Evolutionary conservation across 1,140 invertebrate species (phyloP).

Genomic region (Melanaphis sacchari): DNA sequence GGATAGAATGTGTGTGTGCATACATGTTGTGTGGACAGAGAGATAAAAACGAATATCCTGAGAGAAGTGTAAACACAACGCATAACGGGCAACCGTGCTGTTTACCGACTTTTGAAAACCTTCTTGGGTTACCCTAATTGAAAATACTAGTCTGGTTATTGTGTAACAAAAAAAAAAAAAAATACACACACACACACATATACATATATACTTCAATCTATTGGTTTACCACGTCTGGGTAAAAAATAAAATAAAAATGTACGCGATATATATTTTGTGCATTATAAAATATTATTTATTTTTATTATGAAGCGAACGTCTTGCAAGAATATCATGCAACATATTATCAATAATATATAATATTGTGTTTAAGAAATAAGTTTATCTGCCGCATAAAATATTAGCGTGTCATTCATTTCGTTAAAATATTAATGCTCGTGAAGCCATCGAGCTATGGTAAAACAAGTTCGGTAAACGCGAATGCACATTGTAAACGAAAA

Average conservation of each 20-base stretch:
- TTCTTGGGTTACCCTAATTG: slow-evolving; percentile 50
- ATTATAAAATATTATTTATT: not conserved
- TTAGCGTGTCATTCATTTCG: not conserved
- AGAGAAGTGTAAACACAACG: slow-evolving; percentile 35
- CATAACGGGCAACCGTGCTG: slow-evolving; percentile 29
- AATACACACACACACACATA: not conserved
- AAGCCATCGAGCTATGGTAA: not conserved
- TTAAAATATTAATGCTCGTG: slow-evolving; percentile 7
- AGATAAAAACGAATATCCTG: slow-evolving; percentile 42
- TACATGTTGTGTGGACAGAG: slow-evolving; percentile 37
- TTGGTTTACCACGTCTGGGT: not conserved
- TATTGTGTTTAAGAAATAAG: not conserved
- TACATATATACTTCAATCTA: not conserved
- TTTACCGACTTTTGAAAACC: slow-evolving; percentile 50
- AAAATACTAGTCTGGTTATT: slow-evolving; percentile 39
- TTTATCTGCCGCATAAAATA: slow-evolving; percentile 15
- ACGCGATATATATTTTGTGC: not conserved
- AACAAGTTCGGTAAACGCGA: slow-evolving; percentile 11
- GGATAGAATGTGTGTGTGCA: not conserved
- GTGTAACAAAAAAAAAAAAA: not conserved
- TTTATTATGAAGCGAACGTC: not conserved
- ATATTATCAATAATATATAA: not conserved
- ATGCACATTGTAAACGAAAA: slow-evolving; percentile 3
- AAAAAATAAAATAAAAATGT: not conserved
- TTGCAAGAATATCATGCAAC: not conserved